Evolutionary conservation across 53 echinoderm and acorn worm species (phyloP).

Genomic region (Temnopleurus reevesii): DNA sequence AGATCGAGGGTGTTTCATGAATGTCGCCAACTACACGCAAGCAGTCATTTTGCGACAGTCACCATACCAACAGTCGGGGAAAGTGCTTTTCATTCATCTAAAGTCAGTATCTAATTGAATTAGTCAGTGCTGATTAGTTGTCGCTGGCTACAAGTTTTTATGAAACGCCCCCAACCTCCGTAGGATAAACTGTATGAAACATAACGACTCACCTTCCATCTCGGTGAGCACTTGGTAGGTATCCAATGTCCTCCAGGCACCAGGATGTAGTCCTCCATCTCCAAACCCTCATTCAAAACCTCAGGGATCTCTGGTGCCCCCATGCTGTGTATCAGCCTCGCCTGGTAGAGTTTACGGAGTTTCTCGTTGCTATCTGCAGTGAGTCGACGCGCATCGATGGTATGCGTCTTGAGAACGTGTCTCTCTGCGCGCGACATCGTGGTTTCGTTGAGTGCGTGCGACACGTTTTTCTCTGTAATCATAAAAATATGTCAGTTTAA

Average conservation of each 20-base stretch:
- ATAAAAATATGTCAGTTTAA: too few species aligned
- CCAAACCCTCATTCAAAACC: constrained; percentile 60
- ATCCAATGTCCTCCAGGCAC: constrained; percentile 92
- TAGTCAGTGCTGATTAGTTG: too few species aligned
- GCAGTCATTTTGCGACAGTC: too few species aligned
- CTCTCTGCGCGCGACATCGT: constrained; percentile 63
- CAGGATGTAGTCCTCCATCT: constrained; percentile 71
- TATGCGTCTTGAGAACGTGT: constrained; percentile 55
- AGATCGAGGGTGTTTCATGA: too few species aligned
- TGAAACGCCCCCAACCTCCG: too few species aligned
- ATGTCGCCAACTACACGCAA: too few species aligned
- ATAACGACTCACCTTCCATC: constrained; percentile 90
- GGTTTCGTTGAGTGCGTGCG: constrained; percentile 71
- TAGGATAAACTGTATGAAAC: too few species aligned
- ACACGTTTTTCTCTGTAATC: constrained; percentile 67
- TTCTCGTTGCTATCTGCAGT: constrained; percentile 36
- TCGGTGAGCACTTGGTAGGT: constrained; percentile 75
- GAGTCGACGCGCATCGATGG: constrained; percentile 55
- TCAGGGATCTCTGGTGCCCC: constrained; percentile 35
- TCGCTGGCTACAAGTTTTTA: too few species aligned
- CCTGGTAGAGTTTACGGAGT: constrained; percentile 32
- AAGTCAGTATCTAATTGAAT: too few species aligned
- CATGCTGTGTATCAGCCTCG: neutral
- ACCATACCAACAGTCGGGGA: too few species aligned
- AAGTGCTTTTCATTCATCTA: too few species aligned